A percentile compares a stretch with the other conserved stretches of the same genome.
These are phyloP conservation scores for Eristalis pertinax DNA, from an alignment of 2,888 invertebrate species.

Conservation along the genomic window DNA sequence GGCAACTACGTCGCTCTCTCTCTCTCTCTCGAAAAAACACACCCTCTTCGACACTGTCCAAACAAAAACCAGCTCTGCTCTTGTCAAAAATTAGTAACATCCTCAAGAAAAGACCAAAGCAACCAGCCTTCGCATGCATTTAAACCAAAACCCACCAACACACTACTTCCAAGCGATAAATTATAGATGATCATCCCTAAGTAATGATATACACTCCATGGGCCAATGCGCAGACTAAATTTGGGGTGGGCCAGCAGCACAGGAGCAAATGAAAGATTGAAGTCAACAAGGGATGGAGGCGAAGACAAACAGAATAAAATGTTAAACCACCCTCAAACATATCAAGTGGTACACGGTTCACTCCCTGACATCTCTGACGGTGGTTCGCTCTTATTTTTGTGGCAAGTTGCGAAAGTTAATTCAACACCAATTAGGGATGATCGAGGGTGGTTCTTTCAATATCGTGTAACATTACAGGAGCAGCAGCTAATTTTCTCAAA, in stretches of 20 bases:
- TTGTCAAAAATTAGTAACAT: conserved; percentile 64
- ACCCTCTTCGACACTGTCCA: conserved; percentile 5
- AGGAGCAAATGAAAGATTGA: conserved; percentile 37
- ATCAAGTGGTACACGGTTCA: conserved; percentile 54
- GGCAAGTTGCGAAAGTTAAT: conserved; percentile 77
- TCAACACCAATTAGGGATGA: conserved; percentile 82
- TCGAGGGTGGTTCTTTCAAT: conserved; percentile 73
- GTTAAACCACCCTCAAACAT: conserved; percentile 61
- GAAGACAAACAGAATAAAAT: conserved; percentile 72
- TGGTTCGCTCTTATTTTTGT: conserved; percentile 62
- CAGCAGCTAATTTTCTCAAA: conserved; percentile 67
- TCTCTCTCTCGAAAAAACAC: not conserved
- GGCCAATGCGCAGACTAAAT: conserved; percentile 47
- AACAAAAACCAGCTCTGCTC: conserved; percentile 34
- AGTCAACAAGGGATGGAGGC: conserved; percentile 72
- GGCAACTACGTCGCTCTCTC: not conserved
- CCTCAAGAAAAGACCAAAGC: conserved; percentile 23
- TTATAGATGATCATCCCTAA: conserved; percentile 72
- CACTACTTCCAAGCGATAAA: conserved; percentile 42
- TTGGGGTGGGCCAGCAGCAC: conserved; percentile 4
- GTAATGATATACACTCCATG: conserved; percentile 59
- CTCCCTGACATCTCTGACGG: conserved; percentile 60
- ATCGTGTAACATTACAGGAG: conserved; percentile 38
- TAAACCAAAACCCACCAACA: conserved; percentile 31
- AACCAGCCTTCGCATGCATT: conserved; percentile 6